A percentile compares a stretch with the other conserved stretches of the same genome.
phyloP scores from a whole-genome alignment of 2,888 invertebrate genomes.

The Dolichopus griseipennis region DNA sequence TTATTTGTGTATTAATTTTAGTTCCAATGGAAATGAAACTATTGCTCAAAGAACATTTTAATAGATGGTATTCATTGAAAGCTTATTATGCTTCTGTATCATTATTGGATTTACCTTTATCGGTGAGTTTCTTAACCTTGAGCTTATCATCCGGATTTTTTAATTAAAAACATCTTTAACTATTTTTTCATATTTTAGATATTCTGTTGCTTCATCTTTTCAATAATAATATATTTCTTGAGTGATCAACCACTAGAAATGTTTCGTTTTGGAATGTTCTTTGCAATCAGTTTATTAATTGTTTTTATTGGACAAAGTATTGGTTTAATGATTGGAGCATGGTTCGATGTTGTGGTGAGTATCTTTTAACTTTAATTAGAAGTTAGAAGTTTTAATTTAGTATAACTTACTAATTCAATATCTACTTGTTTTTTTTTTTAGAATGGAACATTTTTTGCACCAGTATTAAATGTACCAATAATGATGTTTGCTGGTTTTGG shows the following conservation, averaged over 20 bases:
- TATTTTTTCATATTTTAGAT: constrained; percentile 44
- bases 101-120: constrained; percentile 67
- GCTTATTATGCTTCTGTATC: constrained; percentile 71
- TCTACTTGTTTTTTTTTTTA: constrained; percentile 36
- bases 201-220: constrained; percentile 60
- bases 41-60: constrained; percentile 75
- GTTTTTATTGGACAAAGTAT: constrained; percentile 88
- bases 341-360: constrained; percentile 75
- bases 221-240: constrained; percentile 74
- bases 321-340: constrained; percentile 85
- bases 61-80: constrained; percentile 80
- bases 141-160: no score
- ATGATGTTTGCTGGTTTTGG: constrained; percentile 97
- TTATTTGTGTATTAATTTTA: constrained; percentile 19
- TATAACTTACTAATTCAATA: neutral
- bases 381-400: constrained; percentile 7
- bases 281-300: constrained; percentile 68
- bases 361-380: constrained; percentile 13
- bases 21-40: constrained; percentile 71
- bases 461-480: constrained; percentile 83
- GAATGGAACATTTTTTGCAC: constrained; percentile 93
- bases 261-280: constrained; percentile 74
- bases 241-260: constrained; percentile 79
- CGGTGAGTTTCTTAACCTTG: constrained; percentile 53
- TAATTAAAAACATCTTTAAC: no score